phyloP scores from a whole-genome alignment of 2,888 invertebrate genomes.

The Caenorhabditis angaria region DNA sequence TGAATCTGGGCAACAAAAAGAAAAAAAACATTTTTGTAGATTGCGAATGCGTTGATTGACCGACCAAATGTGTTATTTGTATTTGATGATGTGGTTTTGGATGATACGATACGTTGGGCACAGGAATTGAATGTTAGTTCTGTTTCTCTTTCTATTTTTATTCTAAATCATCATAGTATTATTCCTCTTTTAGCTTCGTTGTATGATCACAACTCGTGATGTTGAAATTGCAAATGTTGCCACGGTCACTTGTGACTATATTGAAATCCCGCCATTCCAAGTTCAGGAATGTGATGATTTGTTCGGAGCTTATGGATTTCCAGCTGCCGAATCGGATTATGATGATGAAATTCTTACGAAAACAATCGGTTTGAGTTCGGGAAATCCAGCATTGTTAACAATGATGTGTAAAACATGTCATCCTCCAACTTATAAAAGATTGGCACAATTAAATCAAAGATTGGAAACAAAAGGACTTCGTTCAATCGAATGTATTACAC shows the following conservation, averaged over 20 bases:
- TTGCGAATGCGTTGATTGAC: constrained; percentile 46
- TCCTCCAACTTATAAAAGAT: constrained; percentile 29
- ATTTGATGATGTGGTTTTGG: constrained; percentile 49
- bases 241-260: constrained; percentile 25
- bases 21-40: constrained; percentile 19
- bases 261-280: constrained; percentile 32
- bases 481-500: constrained; percentile 27
- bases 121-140: constrained; percentile 22
- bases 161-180: background rate
- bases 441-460: constrained; percentile 20
- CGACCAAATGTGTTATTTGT: constrained; percentile 45
- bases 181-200: constrained; percentile 28
- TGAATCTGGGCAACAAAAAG: background rate
- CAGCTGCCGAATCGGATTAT: constrained; percentile 3
- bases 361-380: constrained; percentile 28
- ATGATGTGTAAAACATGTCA: constrained; percentile 38
- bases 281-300: constrained; percentile 23
- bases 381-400: constrained; percentile 39
- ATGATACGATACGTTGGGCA: constrained; percentile 46
- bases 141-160: background rate
- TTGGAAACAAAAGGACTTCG: constrained; percentile 30
- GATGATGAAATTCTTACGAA: constrained; percentile 15
- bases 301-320: constrained; percentile 26
- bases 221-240: constrained; percentile 30
- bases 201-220: constrained; percentile 41